Evolutionary conservation across 2,113 vertebrate genomes (phyloP).

Genomic region (Hydrolagus affinis): DNA sequence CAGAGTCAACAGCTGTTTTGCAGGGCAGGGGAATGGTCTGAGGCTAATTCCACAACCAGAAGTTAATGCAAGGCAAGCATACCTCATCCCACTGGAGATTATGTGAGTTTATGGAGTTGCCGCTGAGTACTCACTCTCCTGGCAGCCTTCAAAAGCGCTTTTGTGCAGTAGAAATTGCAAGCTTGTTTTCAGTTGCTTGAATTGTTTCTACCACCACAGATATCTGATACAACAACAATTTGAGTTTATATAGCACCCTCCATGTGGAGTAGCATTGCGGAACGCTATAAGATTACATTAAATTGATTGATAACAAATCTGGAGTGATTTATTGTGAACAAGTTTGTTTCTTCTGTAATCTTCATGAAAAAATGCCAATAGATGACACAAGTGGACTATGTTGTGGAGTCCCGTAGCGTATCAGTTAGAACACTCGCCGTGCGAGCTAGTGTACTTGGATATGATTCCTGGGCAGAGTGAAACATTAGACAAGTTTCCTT

Average conservation of each 20-base stretch:
- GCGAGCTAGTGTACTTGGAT: too few relatives aligned
- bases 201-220: neutral
- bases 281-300: neutral
- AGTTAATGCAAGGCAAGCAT: conserved; percentile 31
- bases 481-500: too few relatives aligned
- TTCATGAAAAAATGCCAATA: neutral
- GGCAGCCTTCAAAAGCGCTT: conserved; percentile 27
- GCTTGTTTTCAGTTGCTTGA: neutral
- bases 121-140: conserved; percentile 14
- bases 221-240: too few relatives aligned
- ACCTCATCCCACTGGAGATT: conserved; percentile 25
- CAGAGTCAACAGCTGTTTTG: conserved; percentile 34
- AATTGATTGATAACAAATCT: conserved; percentile 16
- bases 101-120: conserved; percentile 27
- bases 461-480: too few relatives aligned
- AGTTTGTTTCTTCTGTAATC: conserved; percentile 2
- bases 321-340: neutral
- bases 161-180: conserved; percentile 16
- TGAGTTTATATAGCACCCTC: too few relatives aligned
- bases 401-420: neutral
- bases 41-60: conserved; percentile 32
- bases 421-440: too few relatives aligned
- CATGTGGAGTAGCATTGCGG: too few relatives aligned
- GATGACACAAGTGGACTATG: neutral
- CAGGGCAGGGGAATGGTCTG: conserved; percentile 18